These are phyloP conservation scores for Monomorium pharaonis DNA, from an alignment of 1,140 invertebrate genomes.

Conservation along the genomic window DNA sequence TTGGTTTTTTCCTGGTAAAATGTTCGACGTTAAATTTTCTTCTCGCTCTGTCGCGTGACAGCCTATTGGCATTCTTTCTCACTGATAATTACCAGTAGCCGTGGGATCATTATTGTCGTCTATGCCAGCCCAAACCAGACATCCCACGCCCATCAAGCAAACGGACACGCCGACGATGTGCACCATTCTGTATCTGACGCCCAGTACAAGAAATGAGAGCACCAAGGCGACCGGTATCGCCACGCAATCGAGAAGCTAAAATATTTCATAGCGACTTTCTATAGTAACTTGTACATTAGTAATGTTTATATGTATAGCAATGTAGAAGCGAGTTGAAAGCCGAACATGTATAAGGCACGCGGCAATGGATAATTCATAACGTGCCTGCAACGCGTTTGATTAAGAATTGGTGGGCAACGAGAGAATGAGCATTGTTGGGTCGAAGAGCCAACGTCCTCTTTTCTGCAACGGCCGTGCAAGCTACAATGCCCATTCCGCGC, in stretches of 20 bases:
- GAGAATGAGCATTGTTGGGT: slow-evolving; percentile 26
- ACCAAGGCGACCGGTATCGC: slow-evolving; percentile 93
- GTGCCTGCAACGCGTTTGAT: slow-evolving; percentile 2
- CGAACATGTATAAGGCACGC: too few relatives aligned
- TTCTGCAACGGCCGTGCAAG: not conserved
- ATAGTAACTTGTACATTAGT: not conserved
- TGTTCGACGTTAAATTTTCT: not conserved
- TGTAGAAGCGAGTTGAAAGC: not conserved
- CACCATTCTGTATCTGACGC: slow-evolving; percentile 89
- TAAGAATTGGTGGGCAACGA: slow-evolving; percentile 27
- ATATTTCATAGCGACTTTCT: slow-evolving; percentile 72
- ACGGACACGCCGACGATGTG: slow-evolving; percentile 93
- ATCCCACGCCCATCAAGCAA: slow-evolving; percentile 93
- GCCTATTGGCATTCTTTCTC: not conserved
- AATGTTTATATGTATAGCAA: not conserved
- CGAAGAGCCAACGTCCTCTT: slow-evolving; percentile 50
- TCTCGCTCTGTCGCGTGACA: not conserved
- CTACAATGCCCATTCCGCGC: slow-evolving; percentile 33
- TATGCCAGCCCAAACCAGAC: slow-evolving; percentile 93
- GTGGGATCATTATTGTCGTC: slow-evolving; percentile 87
- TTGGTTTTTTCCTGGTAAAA: slow-evolving; percentile 89
- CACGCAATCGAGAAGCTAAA: slow-evolving; percentile 94
- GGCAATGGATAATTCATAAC: slow-evolving; percentile 6
- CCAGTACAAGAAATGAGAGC: slow-evolving; percentile 89
- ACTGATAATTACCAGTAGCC: slow-evolving; percentile 85